A percentile compares a stretch with the other conserved stretches of the same genome.
Conservation (phyloP, 2,888 invertebrate species). For the Chesias legatella region DNA sequence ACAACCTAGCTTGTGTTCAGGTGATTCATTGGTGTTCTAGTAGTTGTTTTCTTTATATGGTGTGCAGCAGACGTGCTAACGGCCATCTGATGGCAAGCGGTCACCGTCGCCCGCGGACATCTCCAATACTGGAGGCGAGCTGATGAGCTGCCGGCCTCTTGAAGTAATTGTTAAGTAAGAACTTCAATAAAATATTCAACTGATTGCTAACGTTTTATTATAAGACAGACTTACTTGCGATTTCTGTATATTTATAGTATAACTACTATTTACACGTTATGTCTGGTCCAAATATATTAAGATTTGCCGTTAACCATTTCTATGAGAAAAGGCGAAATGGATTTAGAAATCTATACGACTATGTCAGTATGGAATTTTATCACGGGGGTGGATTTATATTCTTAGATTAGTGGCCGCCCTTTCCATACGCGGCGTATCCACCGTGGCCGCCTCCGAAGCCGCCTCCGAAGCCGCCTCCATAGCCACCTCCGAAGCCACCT, state of each 20-base stretch:
- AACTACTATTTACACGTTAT: slow-evolving; percentile 45
- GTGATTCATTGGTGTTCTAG: no score
- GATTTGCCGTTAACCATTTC: slow-evolving; percentile 72
- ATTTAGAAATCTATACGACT: slow-evolving; percentile 57
- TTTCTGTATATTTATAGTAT: slow-evolving; percentile 31
- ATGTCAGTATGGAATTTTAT: slow-evolving; percentile 37
- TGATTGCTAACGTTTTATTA: slow-evolving; percentile 47
- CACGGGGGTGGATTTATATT: slow-evolving; percentile 27
- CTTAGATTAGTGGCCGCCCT: slow-evolving; percentile 27
- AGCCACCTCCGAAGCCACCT: slow-evolving; percentile 30
- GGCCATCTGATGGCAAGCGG: no score
- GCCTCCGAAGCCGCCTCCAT: slow-evolving; percentile 30
- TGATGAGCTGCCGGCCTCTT: no score
- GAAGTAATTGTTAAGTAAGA: no score
- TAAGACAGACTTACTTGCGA: slow-evolving; percentile 42
- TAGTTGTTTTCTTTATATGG: no score
- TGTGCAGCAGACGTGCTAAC: no score
- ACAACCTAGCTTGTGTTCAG: neutral
- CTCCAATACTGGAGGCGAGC: no score
- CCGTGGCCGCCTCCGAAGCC: slow-evolving; percentile 24
- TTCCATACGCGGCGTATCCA: slow-evolving; percentile 36
- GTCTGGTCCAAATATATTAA: slow-evolving; percentile 48
- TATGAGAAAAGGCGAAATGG: slow-evolving; percentile 56
- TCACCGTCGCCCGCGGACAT: no score
- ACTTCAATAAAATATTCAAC: slow-evolving; percentile 16